Evolutionary conservation across 2,797 vertebrate genomes (phyloP), one percentile per base, ranked within the genome.

Genomic region (Oreochromis grahami): DNA sequence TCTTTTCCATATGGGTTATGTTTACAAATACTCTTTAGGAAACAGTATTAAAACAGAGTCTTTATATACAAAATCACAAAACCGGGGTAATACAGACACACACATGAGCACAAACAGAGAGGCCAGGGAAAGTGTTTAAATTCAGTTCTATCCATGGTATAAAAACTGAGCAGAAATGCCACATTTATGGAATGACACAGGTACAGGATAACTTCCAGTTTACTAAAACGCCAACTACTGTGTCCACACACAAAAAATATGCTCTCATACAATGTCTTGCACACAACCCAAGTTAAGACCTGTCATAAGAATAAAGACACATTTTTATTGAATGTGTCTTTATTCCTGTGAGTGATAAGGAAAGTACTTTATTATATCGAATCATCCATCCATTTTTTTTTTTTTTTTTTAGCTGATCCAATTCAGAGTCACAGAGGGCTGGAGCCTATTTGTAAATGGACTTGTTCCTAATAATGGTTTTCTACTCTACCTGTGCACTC

Each of bases 91-190:
- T 38, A 21, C 19, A 65, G 7, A 65, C 60, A 8, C 12, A 13
- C 32, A 63, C 32, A 38, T 1, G 3, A 41, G 60, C 34, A 21
- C 34, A 13, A 38, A 38, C 6, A 21, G 2, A 58, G 55, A 21
- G 60, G 34, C 38, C 60, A 65, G 19, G 6, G 0, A 65, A 38
- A 13, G 60, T 3, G 19, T 38, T 38, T 38, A 38, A 21, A 65
- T 0, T 38, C 19, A 65, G 13, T 3, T 65, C 60, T 21, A 0
- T 41, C 34, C 1, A 8, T 0, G 7, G 2, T 21, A n/a, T 21
- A 21, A 1, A 8, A 14, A 65, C 36, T 38, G 19, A 65, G 63
- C 63, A 68, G n/a, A 65, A 65, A 65, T 0, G 34, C 4, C 0
- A 21, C n/a, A 15, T 68, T 41, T 68, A 41, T 68, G n/a, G 12